phyloP scores from a whole-genome alignment of 2,888 invertebrate species.

The Pyrrhosoma nymphula region DNA sequence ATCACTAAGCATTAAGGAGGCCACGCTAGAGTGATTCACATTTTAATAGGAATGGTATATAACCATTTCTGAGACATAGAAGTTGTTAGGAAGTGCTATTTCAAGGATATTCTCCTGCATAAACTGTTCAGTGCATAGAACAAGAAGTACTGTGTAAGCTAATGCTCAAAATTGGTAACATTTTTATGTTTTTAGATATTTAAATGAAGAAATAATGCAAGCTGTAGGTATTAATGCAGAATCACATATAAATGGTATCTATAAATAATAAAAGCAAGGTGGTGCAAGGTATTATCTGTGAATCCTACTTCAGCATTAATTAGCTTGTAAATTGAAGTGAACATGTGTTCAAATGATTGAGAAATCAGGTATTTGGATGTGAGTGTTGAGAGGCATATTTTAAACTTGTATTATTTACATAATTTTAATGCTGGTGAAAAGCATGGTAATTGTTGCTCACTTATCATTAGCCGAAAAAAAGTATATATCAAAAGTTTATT shows the following conservation, averaged over 20 bases:
- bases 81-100: slow-evolving; percentile 32
- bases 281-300: slow-evolving; percentile 48
- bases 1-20: slow-evolving; percentile 10
- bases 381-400: slow-evolving; percentile 48
- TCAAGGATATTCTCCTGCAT: slow-evolving; percentile 27
- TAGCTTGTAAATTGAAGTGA: slow-evolving; percentile 44
- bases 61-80: slow-evolving; percentile 47
- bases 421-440: slow-evolving; percentile 53
- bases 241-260: slow-evolving; percentile 32
- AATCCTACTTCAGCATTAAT: slow-evolving; percentile 50
- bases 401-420: slow-evolving; percentile 54
- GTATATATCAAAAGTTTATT: slow-evolving; percentile 53
- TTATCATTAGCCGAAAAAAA: slow-evolving; percentile 56
- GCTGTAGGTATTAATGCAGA: slow-evolving; percentile 55
- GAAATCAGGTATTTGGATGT: slow-evolving; percentile 41
- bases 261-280: slow-evolving; percentile 44
- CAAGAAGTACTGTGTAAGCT: slow-evolving; percentile 47
- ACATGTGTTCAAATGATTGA: slow-evolving; percentile 22
- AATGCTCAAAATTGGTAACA: slow-evolving; percentile 52
- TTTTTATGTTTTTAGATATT: slow-evolving; percentile 48
- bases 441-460: slow-evolving; percentile 63
- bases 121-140: slow-evolving; percentile 52
- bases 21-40: background rate
- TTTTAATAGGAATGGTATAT: slow-evolving; percentile 5
- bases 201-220: slow-evolving; percentile 23